Percentiles rank a stretch among this genome's conserved stretches.
Conservation (phyloP, 2,113 vertebrate species). For the Erinaceus europaeus region DNA sequence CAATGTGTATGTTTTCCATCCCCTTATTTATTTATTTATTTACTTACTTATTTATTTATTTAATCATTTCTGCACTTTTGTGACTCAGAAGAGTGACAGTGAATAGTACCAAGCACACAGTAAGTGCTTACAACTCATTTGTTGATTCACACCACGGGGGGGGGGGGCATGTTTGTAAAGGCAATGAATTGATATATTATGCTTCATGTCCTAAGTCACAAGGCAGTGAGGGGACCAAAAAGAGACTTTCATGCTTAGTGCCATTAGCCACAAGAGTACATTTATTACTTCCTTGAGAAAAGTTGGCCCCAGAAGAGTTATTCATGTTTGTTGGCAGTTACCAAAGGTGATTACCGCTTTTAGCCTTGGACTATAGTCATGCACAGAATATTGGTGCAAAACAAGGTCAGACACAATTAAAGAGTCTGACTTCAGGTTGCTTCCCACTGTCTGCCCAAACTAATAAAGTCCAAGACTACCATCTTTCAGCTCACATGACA, state of each 20-base stretch:
- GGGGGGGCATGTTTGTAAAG: slow-evolving; percentile 1
- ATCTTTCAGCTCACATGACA: background rate
- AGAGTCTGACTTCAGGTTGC: background rate
- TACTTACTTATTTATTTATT: slow-evolving; percentile 30
- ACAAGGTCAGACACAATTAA: background rate
- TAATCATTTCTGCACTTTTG: slow-evolving; percentile 18
- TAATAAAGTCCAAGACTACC: background rate
- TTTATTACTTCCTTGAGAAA: slow-evolving; percentile 68
- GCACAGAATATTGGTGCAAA: background rate
- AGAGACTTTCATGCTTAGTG: background rate
- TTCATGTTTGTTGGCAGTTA: slow-evolving; percentile 57
- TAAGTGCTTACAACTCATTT: background rate
- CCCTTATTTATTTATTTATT: slow-evolving; percentile 13
- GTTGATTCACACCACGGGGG: background rate
- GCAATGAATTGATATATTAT: background rate
- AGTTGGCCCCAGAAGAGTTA: slow-evolving; percentile 40
- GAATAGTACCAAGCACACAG: background rate
- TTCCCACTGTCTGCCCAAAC: background rate
- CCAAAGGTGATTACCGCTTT: slow-evolving; percentile 23
- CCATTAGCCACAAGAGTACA: slow-evolving; percentile 28
- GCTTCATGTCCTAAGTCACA: slow-evolving; percentile 14
- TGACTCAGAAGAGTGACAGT: background rate
- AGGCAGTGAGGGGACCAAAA: slow-evolving; percentile 20
- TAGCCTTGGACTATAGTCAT: slow-evolving; percentile 30
- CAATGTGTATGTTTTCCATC: background rate